Conservation (phyloP, 1,140 invertebrate genomes). For the Probaryconus sp. region DNA sequence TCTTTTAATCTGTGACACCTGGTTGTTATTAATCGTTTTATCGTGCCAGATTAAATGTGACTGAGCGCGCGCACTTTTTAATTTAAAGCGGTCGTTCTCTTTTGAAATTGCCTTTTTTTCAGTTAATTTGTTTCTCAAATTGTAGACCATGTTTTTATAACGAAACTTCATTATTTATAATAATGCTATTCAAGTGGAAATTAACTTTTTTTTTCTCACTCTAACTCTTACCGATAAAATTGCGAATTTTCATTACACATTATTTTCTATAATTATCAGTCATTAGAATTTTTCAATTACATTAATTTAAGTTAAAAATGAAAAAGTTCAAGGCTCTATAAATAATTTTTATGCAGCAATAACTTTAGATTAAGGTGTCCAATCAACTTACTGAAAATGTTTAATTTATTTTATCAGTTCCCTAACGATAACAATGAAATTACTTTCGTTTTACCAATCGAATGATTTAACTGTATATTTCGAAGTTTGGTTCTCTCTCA, state of each 20-base stretch:
- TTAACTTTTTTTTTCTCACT: too few relatives aligned
- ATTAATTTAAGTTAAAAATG: too few relatives aligned
- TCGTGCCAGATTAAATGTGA: conserved; percentile 22
- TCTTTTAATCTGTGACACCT: conserved; percentile 48
- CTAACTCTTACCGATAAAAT: too few relatives aligned
- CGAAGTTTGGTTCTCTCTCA: conserved; percentile 5
- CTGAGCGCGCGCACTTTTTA: background rate
- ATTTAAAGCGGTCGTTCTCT: conserved; percentile 4
- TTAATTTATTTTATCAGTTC: conserved; percentile 6
- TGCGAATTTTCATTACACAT: too few relatives aligned
- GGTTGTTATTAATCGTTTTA: conserved; percentile 47
- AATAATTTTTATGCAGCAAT: too few relatives aligned
- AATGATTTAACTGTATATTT: conserved; percentile 3
- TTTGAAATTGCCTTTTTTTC: conserved; percentile 18
- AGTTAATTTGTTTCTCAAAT: conserved; percentile 20
- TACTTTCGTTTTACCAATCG: background rate
- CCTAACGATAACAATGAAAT: conserved; percentile 8
- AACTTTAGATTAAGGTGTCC: too few relatives aligned
- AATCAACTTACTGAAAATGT: too few relatives aligned
- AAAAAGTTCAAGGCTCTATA: too few relatives aligned
- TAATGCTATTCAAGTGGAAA: too few relatives aligned
- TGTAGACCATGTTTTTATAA: background rate
- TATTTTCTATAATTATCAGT: too few relatives aligned
- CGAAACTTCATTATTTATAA: too few relatives aligned
- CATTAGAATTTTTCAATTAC: too few relatives aligned